Conservation (phyloP, 2,888 invertebrate genomes). For the Epsilonema sp. region DNA sequence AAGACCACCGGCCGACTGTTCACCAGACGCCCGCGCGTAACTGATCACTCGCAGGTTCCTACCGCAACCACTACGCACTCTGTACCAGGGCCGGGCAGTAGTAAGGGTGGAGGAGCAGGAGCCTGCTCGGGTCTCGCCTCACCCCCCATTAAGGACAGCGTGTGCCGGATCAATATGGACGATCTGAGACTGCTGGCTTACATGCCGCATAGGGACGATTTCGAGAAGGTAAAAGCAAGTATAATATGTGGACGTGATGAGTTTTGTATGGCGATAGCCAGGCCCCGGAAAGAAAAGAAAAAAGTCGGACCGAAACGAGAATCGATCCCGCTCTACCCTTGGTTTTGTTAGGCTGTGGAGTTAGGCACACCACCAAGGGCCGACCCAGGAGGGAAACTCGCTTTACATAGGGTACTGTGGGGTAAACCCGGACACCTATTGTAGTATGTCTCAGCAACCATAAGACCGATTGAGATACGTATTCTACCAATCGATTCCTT, state of each 20-base stretch:
- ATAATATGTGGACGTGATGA: not conserved
- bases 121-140: not conserved
- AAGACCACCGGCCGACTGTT: not conserved
- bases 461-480: too few species aligned
- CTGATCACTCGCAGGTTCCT: constrained; percentile 3
- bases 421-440: too few species aligned
- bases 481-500: too few species aligned
- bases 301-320: not conserved
- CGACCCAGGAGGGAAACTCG: too few species aligned
- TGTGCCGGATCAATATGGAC: not conserved
- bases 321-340: too few species aligned
- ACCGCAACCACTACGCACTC: not conserved
- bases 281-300: too few species aligned
- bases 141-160: not conserved
- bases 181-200: constrained; percentile 8
- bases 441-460: too few species aligned
- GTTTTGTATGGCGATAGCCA: too few species aligned
- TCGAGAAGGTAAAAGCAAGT: constrained; percentile 9
- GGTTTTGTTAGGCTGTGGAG: too few species aligned
- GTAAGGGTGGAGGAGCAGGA: not conserved
- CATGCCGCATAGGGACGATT: constrained; percentile 10
- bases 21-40: not conserved
- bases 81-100: not conserved
- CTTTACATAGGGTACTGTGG: too few species aligned
- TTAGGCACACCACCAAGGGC: too few species aligned